A percentile compares a stretch with the other conserved stretches of the same genome.
These are phyloP conservation scores for Merluccius polli DNA, from an alignment of 2,797 vertebrate genomes.

Conservation along the genomic window DNA sequence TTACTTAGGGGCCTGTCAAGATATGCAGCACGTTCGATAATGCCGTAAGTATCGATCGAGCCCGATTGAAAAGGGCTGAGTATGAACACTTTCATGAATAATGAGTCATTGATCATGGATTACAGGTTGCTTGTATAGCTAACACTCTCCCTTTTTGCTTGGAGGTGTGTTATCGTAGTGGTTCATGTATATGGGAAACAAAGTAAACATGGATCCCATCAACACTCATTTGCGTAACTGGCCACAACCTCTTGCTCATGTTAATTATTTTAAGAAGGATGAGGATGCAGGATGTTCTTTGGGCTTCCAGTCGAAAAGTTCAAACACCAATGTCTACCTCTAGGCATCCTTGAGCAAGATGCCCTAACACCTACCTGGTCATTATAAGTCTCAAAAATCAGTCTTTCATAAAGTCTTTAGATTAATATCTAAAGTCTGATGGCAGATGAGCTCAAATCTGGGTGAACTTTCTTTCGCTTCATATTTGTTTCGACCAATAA, in stretches of 20 bases:
- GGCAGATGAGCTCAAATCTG: too few species aligned
- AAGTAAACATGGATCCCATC: constrained; percentile 4
- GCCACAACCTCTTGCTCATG: background rate
- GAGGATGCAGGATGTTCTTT: background rate
- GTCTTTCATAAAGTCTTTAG: too few species aligned
- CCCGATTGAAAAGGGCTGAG: constrained; percentile 34
- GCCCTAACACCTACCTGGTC: background rate
- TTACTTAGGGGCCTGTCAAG: background rate
- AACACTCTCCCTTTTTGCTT: background rate
- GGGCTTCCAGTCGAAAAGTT: background rate
- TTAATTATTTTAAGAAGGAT: background rate
- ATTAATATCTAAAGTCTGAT: too few species aligned
- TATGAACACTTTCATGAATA: constrained; percentile 35
- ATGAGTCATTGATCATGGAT: constrained; percentile 38
- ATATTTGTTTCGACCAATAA: too few species aligned
- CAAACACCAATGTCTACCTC: background rate
- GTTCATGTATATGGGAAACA: constrained; percentile 3
- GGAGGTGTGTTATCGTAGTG: background rate
- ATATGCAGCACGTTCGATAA: constrained; percentile 22
- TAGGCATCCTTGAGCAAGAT: background rate
- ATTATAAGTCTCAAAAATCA: background rate
- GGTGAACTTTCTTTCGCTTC: background rate
- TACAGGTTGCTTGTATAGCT: constrained; percentile 14
- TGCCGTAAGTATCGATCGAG: constrained; percentile 40
- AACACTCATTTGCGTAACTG: background rate